A percentile compares a stretch with the other conserved stretches of the same genome.
Evolutionary conservation across 2,888 invertebrate species (phyloP).

Genomic region (Xanthorhoe spadicearia): DNA sequence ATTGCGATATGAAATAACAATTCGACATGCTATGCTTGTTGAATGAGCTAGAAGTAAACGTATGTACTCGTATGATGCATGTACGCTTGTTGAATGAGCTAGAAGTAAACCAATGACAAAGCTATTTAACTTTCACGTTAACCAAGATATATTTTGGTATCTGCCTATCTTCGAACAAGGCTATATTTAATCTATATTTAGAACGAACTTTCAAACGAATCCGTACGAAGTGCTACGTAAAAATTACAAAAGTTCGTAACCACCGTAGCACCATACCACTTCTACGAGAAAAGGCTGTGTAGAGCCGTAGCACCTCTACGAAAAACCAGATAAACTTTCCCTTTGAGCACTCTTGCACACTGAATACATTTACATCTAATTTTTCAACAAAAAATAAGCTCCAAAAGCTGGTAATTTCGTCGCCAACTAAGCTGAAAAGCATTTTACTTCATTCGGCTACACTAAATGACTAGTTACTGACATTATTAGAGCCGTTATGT

Average conservation of each 20-base stretch:
- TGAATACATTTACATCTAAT: slow-evolving; percentile 38
- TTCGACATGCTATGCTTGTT: no score
- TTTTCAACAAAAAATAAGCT: slow-evolving; percentile 20
- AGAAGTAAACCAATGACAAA: no score
- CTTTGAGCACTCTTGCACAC: slow-evolving; percentile 28
- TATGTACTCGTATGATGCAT: no score
- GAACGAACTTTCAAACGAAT: no score
- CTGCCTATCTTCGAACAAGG: no score
- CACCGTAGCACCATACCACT: background rate
- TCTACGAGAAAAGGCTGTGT: background rate
- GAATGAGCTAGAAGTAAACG: no score
- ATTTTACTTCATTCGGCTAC: slow-evolving; percentile 3
- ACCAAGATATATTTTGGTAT: no score
- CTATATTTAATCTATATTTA: no score
- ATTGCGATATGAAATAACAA: no score
- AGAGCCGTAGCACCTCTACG: slow-evolving; percentile 12
- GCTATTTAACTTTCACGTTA: no score
- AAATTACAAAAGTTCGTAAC: background rate
- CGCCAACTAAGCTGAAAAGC: slow-evolving; percentile 23
- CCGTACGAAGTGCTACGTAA: background rate
- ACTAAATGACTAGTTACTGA: background rate
- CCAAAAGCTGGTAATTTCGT: slow-evolving; percentile 23
- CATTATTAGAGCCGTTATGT: background rate
- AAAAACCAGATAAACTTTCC: slow-evolving; percentile 28
- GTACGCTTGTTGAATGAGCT: no score